Conservation (phyloP, 2,888 invertebrate genomes). For the Endotricha flammealis region DNA sequence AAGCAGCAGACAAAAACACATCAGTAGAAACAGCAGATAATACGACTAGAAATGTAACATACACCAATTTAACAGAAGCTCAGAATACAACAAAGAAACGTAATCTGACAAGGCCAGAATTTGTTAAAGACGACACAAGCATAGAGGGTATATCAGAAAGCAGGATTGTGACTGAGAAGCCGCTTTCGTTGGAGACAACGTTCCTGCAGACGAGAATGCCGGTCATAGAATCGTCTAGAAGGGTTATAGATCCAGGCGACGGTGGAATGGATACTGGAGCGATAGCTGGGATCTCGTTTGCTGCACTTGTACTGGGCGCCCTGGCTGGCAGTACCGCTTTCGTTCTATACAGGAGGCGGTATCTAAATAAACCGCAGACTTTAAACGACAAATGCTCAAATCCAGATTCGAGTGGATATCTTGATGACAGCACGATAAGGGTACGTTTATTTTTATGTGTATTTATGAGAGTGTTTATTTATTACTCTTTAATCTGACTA, state of each 20-base stretch:
- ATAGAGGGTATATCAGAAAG: conserved; percentile 54
- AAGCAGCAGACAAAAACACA: conserved; percentile 27
- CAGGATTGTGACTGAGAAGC: conserved; percentile 65
- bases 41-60: conserved; percentile 25
- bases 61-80: conserved; percentile 42
- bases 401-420: conserved; percentile 91
- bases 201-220: conserved; percentile 60
- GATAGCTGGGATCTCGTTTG: conserved; percentile 84
- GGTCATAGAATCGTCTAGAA: conserved; percentile 60
- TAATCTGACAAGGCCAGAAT: conserved; percentile 56
- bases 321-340: conserved; percentile 82
- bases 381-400: conserved; percentile 89
- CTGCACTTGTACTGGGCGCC: conserved; percentile 80
- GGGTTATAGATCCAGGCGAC: conserved; percentile 50
- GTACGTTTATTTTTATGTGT: conserved; percentile 77
- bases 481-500: too few relatives aligned
- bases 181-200: conserved; percentile 63
- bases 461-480: too few relatives aligned
- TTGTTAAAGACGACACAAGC: conserved; percentile 49
- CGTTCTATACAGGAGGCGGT: conserved; percentile 83
- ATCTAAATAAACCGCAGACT: conserved; percentile 89
- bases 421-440: conserved; percentile 91
- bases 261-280: conserved; percentile 77
- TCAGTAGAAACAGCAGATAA: conserved; percentile 24
- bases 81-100: conserved; percentile 53